phyloP scores from a whole-genome alignment of 2,797 vertebrate genomes.

The Poecilia wingei region DNA sequence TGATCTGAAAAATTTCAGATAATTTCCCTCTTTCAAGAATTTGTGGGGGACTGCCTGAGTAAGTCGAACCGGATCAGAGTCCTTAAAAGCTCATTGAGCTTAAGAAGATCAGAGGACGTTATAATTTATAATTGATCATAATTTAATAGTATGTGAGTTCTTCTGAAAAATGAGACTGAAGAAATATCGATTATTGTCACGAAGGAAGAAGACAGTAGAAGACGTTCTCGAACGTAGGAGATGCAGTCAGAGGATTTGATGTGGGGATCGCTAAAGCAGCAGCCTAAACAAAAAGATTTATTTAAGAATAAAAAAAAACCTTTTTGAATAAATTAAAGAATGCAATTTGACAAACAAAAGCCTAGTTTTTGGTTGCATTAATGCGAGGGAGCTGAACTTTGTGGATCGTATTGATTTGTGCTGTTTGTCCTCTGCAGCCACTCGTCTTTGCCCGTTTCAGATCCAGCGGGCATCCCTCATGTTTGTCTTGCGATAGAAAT shows the following conservation, averaged over 20 bases:
- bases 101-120: neutral
- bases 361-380: neutral
- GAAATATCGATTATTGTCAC: neutral
- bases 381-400: constrained; percentile 52
- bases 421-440: constrained; percentile 14
- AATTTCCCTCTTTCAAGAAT: neutral
- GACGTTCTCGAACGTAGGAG: neutral
- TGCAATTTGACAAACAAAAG: neutral
- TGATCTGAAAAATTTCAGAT: neutral
- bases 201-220: neutral
- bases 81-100: neutral
- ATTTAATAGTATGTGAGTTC: neutral
- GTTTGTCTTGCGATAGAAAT: neutral
- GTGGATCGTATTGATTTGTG: constrained; percentile 42
- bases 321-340: neutral
- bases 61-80: neutral
- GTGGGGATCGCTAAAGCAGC: neutral
- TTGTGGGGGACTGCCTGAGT: neutral
- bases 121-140: neutral
- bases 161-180: neutral
- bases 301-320: neutral
- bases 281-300: neutral
- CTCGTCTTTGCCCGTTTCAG: constrained; percentile 14
- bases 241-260: neutral
- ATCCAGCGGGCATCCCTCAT: neutral